Evolutionary conservation across 1,140 invertebrate genomes (phyloP).

Genomic region (Pseudomyrmex pallidus): DNA sequence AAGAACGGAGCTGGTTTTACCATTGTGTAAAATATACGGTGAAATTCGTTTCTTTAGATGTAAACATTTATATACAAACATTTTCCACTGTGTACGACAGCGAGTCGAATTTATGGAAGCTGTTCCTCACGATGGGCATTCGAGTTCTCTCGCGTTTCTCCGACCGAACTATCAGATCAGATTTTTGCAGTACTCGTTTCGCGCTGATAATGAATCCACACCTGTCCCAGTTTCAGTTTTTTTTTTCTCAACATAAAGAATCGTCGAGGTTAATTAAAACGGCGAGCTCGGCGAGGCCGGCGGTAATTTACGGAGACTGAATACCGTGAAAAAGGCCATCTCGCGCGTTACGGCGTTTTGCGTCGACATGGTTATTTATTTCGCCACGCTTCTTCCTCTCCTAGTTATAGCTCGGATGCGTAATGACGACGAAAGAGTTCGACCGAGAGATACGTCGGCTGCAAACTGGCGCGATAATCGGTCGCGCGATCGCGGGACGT

Average conservation of each 20-base stretch:
- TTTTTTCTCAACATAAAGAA: slow-evolving; percentile 56
- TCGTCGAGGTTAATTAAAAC: slow-evolving; percentile 66
- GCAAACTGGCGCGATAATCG: slow-evolving; percentile 22
- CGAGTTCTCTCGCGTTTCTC: neutral
- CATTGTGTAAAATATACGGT: no score
- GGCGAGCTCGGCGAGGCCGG: slow-evolving; percentile 13
- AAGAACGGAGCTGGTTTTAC: no score
- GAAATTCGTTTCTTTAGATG: no score
- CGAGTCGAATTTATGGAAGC: neutral
- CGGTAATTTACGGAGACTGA: slow-evolving; percentile 50
- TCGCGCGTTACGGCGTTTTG: neutral
- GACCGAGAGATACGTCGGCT: neutral
- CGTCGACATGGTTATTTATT: slow-evolving; percentile 23
- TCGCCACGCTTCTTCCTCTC: neutral
- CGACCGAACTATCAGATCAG: slow-evolving; percentile 14
- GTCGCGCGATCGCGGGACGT: neutral
- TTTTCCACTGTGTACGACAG: neutral
- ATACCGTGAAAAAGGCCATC: slow-evolving; percentile 46
- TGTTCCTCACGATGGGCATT: neutral
- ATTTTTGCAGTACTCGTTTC: slow-evolving; percentile 41
- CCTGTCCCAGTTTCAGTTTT: neutral
- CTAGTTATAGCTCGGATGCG: neutral
- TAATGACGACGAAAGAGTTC: neutral
- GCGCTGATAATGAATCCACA: slow-evolving; percentile 63
- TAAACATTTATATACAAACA: no score